Evolutionary conservation across 1,140 invertebrate species (phyloP), one percentile per base, ranked within the genome.

Genomic region (Micrasema minimum): DNA sequence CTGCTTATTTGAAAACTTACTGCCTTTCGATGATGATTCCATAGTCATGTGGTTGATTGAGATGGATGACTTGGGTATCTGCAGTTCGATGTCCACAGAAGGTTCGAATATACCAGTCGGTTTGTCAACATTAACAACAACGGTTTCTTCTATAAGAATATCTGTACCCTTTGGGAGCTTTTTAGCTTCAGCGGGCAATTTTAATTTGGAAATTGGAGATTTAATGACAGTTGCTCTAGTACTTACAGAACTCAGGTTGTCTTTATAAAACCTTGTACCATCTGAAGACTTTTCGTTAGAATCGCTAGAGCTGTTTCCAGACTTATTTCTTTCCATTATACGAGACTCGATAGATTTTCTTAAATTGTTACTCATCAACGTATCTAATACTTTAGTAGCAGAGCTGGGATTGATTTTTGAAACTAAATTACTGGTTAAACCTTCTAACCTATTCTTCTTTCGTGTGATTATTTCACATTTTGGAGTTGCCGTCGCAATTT

Each of bases 71-170:
- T 87, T 84, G 2, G 87, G 87, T 71, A 88, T 88, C 78, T 88
- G 87, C 67, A 88, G 84, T 81, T 89, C 88, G 57, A 89, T 79
- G 77, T 89, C 87, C 31, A 88, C 79, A 6, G 88, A 88, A 0
- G 88, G 86, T 74, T 88, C 87, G 78, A 89, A 89, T 72, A 89
- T 87, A 12, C 88, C 88, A 0, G 88, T 88, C 0, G 88, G 88
- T 69, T 85, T 84, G 71, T 85, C 83, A 1, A 81, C 78, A 77
- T 84, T 83, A 1, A 84, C 79, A 9, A 84, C 79, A 46, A 82
- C 55, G 10, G 77, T 76, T 61, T 78, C 77, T 69, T 82, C 82
- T 16, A 79, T 72, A 4, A 77, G 61, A 55, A 72, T 68, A 66
- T 84, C 82, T 22, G 76, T 31, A 45, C 76, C 70, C 77, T 82